Base-by-base conservation (phyloP, 37 sponge, comb jelly and placozoan species). In the Haliclona indistincta region DNA sequence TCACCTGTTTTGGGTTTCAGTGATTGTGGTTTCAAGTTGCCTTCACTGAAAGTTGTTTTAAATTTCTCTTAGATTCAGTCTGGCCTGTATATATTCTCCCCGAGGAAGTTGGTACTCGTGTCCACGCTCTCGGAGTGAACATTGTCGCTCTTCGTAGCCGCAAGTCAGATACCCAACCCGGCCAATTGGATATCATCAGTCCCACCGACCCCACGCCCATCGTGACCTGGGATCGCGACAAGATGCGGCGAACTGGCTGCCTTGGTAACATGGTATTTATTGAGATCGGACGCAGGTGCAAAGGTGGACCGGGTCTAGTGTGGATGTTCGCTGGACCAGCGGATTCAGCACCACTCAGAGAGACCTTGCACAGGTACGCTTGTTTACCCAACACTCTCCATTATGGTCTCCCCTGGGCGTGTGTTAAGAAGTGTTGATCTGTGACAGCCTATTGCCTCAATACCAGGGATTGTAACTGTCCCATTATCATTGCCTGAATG, bases 221-320 rank as follows among this genome's bases (percentile, higher is more conserved):
- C 58, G 40, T 89, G 26, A 38, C 76, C 2, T 89, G 90, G 90
- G 90, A 89, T 52, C 43, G 84, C 1, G 80, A 89, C 66, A 89
- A 89, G 81, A 56, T 89, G 56, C 40, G 90, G 35, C 60, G 90
- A 22, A 79, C 81, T 22, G 90, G 90, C 20, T 83, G 84, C 63
- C 73, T 72, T 10, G 90, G 90, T 6, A 77, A 80, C 41, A 73
- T 89, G n/a, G 79, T 89, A 15, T 89, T 89, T 38, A 54, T 89
- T 4, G 90, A 89, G 70, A 84, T 84, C 32, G 90, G 90, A 3
- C 75, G 90, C 13, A 40, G 90, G 44, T 89, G 90, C 61, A 15
- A 8, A 25, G 79, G 79, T 63, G 90, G 90, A 0, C 84, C 90
- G 11, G 90, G 90, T 1, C 71, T 89, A 0, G 70, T 89, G 76